These are phyloP conservation scores for Orthosia gracilis DNA, from an alignment of 2,888 invertebrate species.

Conservation along the genomic window DNA sequence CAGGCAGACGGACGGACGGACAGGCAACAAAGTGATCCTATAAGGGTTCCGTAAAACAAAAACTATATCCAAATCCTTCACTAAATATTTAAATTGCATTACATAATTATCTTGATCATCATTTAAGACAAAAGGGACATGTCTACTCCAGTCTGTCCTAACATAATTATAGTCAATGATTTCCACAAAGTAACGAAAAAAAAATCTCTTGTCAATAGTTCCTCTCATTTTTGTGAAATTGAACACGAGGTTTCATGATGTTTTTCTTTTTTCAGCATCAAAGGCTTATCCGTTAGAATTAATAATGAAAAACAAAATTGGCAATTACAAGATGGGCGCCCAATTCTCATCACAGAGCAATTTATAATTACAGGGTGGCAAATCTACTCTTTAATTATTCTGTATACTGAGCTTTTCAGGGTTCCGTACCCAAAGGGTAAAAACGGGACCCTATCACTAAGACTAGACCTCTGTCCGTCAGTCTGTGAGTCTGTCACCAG, in stretches of 20 bases:
- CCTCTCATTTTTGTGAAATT: not conserved
- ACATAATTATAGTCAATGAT: not conserved
- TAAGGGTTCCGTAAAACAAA: no score
- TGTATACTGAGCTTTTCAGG: slow-evolving; percentile 13
- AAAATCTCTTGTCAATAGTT: not conserved
- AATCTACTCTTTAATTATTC: slow-evolving; percentile 47
- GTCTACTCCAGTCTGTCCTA: no score
- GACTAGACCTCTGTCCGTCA: no score
- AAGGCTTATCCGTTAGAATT: slow-evolving; percentile 36
- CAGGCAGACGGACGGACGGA: no score
- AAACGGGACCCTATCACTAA: no score
- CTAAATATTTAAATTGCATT: no score
- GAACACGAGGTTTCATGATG: slow-evolving; percentile 2
- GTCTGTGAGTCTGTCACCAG: no score
- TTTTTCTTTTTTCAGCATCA: slow-evolving; percentile 42
- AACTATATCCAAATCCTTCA: no score
- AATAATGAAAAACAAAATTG: slow-evolving; percentile 57
- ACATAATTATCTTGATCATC: no score
- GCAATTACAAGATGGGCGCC: slow-evolving; percentile 48
- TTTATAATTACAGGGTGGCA: slow-evolving; percentile 54
- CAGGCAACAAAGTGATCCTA: no score
- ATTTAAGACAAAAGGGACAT: no score
- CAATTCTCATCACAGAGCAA: slow-evolving; percentile 43
- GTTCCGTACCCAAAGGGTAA: no score
- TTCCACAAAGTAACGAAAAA: not conserved